Evolutionary conservation across 2,888 invertebrate species (phyloP), one percentile per base, ranked within the genome.

Genomic region (Digitonthophagus gazella): DNA sequence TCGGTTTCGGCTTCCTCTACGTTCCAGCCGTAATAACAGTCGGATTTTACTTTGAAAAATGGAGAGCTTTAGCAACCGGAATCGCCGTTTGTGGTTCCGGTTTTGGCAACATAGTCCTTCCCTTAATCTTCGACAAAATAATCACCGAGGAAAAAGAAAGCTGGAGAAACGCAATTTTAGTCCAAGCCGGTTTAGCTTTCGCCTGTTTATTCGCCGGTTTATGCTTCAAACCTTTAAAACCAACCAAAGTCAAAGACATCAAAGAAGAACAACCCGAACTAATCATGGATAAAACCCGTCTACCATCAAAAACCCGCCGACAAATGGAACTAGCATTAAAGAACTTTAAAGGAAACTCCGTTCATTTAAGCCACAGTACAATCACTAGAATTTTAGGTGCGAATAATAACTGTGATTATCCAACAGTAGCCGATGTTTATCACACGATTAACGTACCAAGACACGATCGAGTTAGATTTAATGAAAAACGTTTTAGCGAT

Each of bases 41-140:
- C 65, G 96, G 97, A n/a, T 97, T 95, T 84, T 97, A 97, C 85
- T 97, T 97, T 82, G 96, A 97, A 82, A 91, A 91, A 79, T 95
- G 93, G 89, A 87, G 97, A 65, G 96, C 96, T 0, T 82, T 97
- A 67, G 97, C 97, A 0, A 97, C 96, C 0, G 97, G 97, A 1
- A 89, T 97, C 64, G 93, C 97, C 0, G 91, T 97, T 15, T 96
- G 96, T 78, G 97, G 97, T 15, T 95, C 96, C 0, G 97, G 98
- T 6, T 91, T 96, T 6, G 96, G 96, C n/a, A 93, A 92, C 15
- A 93, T 96, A 78, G 83, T 92, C 1, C 90, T 97, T 79, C 92
- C 95, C 0, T 96, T 96, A 0, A 81, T 97, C 3, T 90, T 88
- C 66, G 84, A 84, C 15, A 75, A 78, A 2, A 84, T 97, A 14